Conservation (phyloP, 2,113 vertebrate species). For the Antigone vipio region DNA sequence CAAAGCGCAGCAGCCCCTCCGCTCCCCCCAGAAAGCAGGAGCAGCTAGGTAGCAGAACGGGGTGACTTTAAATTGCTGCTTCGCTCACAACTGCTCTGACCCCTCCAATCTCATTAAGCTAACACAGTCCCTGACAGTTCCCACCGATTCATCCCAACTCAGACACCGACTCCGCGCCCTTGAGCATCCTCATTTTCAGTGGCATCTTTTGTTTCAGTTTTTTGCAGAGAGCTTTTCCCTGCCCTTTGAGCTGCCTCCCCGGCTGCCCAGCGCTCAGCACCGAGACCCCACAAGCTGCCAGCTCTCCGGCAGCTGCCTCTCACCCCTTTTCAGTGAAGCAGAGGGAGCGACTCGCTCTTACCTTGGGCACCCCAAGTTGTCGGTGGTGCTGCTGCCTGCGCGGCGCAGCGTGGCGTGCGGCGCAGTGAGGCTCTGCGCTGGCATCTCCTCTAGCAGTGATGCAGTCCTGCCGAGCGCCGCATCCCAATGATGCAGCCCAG, state of each 20-base stretch:
- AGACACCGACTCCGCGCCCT: background rate
- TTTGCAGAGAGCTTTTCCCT: background rate
- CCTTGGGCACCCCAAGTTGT: background rate
- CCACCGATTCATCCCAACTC: background rate
- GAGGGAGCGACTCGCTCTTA: background rate
- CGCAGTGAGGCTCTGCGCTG: background rate
- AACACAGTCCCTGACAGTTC: background rate
- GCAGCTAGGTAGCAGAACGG: fast-evolving
- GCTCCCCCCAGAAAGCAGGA: fast-evolving
- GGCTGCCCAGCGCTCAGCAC: background rate
- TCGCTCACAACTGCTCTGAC: background rate
- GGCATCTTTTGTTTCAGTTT: background rate
- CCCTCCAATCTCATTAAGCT: background rate
- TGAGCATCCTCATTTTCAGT: background rate
- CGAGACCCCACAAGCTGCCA: background rate
- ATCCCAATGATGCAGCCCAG: constrained; percentile 27
- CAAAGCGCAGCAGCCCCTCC: fast-evolving
- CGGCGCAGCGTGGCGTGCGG: background rate
- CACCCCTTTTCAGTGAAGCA: fast-evolving
- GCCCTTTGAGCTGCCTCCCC: background rate
- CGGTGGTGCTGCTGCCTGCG: background rate
- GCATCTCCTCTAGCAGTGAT: constrained; percentile 60
- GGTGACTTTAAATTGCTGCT: fast-evolving
- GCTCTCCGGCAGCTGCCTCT: background rate
- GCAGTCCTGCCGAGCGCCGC: constrained; percentile 23